A percentile compares a stretch with the other conserved stretches of the same genome.
phyloP scores from a whole-genome alignment of 37 sponge, comb jelly and placozoan genomes.

The Haliclona indistincta region DNA sequence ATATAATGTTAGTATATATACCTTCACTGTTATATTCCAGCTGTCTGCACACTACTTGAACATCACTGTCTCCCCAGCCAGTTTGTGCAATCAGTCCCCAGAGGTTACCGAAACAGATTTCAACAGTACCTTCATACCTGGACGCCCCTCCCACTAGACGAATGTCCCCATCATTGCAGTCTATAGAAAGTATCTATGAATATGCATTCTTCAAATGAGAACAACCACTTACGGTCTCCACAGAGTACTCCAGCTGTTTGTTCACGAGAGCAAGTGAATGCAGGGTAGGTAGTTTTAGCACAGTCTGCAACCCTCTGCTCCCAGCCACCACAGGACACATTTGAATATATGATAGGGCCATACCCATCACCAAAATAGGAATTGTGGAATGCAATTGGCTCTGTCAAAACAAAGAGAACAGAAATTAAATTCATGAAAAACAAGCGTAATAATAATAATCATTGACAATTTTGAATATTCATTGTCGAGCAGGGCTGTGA shows the following conservation, averaged over 20 bases:
- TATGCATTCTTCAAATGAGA: not conserved
- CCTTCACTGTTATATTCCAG: conserved; percentile 1
- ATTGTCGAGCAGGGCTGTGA: no score
- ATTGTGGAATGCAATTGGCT: not conserved
- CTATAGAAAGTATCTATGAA: no score
- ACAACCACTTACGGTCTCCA: not conserved
- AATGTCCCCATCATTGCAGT: conserved; percentile 4
- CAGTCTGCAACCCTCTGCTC: not conserved
- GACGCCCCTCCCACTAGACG: not conserved
- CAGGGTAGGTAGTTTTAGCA: not conserved
- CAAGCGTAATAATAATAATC: no score
- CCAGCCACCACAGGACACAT: conserved; percentile 13
- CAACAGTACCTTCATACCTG: not conserved
- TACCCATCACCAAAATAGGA: conserved; percentile 21
- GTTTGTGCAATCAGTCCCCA: not conserved
- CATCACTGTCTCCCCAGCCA: not conserved
- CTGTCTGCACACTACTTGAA: not conserved
- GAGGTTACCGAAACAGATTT: conserved; percentile 1
- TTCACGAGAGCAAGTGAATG: not conserved
- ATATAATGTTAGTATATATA: not conserved
- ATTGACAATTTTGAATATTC: no score
- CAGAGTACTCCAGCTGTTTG: conserved; percentile 16
- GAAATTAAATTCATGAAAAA: no score
- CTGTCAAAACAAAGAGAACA: no score
- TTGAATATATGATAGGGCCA: conserved; percentile 12